Base-by-base conservation (phyloP, 2,797 vertebrate genomes). In the Hirundo rustica region DNA sequence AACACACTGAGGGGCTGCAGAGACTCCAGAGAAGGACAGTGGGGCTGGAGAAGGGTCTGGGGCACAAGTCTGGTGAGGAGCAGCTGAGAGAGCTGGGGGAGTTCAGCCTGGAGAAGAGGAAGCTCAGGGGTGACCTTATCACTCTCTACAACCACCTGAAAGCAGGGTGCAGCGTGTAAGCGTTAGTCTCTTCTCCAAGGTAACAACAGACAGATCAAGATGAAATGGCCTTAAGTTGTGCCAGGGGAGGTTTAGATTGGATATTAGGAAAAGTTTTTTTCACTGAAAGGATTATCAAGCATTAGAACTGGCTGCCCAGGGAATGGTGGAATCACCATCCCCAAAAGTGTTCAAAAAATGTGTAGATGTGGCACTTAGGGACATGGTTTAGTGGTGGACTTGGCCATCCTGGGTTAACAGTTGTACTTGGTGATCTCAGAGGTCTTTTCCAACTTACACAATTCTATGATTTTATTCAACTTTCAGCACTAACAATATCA, bases 21-120 rank as follows among this genome's bases (percentile, higher is more conserved):
- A 13, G 7, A 19, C 11, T 66, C 30, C 66, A 72, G 58, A 45
- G 51, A 30, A 26, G 53, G 53, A 2, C n/a, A 72, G 0, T 0
- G 0, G 34, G 32, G 22, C 47, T 60, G 60, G 5, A 11, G 9
- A 65, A 66, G 22, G 18, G 11, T 5, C 45, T 66, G 73, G 22
- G 21, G 9, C 66, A 36, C 26, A 40, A 13, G 18, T 12, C 30
- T 42, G 27, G 27, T 20, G 9, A 58, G 38, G 3, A 71, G 17
- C 17, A 22, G 21, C 38, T 65, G 18, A 51, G 19, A 6, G 32
- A 75, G 22, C 22, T 27, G 13, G 22, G 9, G 9, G 3, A 5
- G 11, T 27, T 83, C 11, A 58, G 21, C 12, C 51, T 72, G 53
- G 34, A 60, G 18, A 65, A 78, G 7, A 77, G 17, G 22, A 54